phyloP scores from a whole-genome alignment of 2,888 invertebrate species.

The Heliconius sara region DNA sequence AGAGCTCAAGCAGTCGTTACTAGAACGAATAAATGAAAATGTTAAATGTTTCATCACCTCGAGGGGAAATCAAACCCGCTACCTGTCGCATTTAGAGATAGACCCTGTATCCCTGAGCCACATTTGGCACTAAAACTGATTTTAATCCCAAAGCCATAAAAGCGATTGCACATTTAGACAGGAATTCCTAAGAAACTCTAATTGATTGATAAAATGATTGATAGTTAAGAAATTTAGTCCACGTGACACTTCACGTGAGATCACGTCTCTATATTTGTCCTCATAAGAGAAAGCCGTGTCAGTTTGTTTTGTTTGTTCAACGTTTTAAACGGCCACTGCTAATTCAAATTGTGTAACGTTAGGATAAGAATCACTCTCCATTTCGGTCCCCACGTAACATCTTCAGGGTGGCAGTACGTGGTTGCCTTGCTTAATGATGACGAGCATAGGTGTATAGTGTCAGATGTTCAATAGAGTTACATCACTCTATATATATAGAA shows the following conservation, averaged over 20 bases:
- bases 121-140: too few species aligned
- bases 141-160: too few species aligned
- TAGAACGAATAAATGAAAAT: too few species aligned
- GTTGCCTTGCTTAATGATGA: not conserved
- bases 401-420: slow-evolving; percentile 27
- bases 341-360: slow-evolving; percentile 62
- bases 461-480: slow-evolving; percentile 19
- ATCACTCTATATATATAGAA: too few species aligned
- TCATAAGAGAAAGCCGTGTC: slow-evolving; percentile 68
- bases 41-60: too few species aligned
- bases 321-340: slow-evolving; percentile 58
- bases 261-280: slow-evolving; percentile 33
- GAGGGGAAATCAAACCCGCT: too few species aligned
- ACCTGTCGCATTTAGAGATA: too few species aligned
- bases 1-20: too few species aligned
- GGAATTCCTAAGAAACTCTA: not conserved
- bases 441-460: slow-evolving; percentile 11
- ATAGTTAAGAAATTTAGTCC: not conserved
- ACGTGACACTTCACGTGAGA: slow-evolving; percentile 18
- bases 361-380: slow-evolving; percentile 62
- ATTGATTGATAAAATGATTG: not conserved
- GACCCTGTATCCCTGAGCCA: too few species aligned
- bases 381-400: slow-evolving; percentile 69
- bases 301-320: slow-evolving; percentile 62
- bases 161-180: not conserved